Evolutionary conservation across 2,113 vertebrate species (phyloP).

Genomic region (Oplegnathus fasciatus): DNA sequence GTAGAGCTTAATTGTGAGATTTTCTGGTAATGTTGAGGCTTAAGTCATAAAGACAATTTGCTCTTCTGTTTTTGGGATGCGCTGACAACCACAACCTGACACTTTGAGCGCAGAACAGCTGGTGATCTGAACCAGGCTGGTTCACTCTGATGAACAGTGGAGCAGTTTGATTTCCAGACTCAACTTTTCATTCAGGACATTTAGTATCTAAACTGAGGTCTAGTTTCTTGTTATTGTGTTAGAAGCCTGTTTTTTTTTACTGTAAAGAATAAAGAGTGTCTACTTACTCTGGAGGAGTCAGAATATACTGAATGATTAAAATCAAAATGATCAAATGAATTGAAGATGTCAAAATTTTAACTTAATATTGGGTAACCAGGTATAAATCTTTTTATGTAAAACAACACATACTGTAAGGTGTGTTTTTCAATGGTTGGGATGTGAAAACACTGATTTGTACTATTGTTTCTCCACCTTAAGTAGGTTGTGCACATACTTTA

Average conservation of each 20-base stretch:
- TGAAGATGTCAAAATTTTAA: neutral
- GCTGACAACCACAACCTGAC: neutral
- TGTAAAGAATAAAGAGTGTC: neutral
- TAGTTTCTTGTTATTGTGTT: neutral
- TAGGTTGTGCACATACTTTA: neutral
- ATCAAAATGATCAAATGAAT: neutral
- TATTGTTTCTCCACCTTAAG: neutral
- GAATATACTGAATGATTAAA: neutral
- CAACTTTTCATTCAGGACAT: no score
- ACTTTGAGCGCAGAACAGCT: neutral
- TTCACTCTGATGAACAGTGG: no score
- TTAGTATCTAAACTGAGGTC: neutral
- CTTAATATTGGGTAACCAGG: neutral
- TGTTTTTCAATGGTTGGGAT: no score
- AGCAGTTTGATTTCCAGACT: no score
- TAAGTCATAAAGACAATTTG: neutral
- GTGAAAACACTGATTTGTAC: neutral
- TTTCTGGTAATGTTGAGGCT: neutral
- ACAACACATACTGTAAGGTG: neutral
- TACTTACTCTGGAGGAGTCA: neutral
- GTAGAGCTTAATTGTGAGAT: neutral
- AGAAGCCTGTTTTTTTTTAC: neutral
- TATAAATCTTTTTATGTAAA: neutral
- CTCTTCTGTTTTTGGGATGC: neutral
- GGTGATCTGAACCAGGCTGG: constrained; percentile 1